Percentiles rank a stretch among this genome's conserved stretches.
These are phyloP conservation scores for Rostratula benghalensis DNA, from an alignment of 2,113 vertebrate genomes.

Conservation along the genomic window DNA sequence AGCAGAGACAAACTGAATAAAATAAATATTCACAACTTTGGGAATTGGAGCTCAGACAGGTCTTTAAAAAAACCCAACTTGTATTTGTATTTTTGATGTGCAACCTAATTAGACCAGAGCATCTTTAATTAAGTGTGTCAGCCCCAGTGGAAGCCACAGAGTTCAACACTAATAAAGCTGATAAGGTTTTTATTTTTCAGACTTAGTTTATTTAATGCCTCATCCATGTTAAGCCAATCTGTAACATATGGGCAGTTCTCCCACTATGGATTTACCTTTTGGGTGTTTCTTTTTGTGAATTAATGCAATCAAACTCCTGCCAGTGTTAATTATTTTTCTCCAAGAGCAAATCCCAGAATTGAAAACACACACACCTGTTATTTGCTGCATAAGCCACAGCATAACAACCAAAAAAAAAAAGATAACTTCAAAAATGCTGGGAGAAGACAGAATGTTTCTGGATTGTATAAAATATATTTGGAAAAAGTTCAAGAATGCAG, in stretches of 20 bases:
- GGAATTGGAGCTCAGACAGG: constrained; percentile 61
- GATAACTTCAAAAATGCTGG: background rate
- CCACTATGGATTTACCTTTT: constrained; percentile 77
- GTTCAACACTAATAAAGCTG: constrained; percentile 83
- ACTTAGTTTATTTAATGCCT: constrained; percentile 82
- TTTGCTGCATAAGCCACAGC: constrained; percentile 23
- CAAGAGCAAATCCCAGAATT: constrained; percentile 75
- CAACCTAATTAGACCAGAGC: constrained; percentile 83
- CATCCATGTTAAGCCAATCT: constrained; percentile 81
- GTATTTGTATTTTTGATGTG: constrained; percentile 80
- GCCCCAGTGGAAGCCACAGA: constrained; percentile 79
- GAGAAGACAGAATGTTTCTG: background rate
- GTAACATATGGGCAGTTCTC: constrained; percentile 81
- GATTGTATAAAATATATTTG: background rate
- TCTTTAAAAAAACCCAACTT: constrained; percentile 67
- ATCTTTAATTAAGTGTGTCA: constrained; percentile 85
- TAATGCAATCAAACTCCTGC: constrained; percentile 78
- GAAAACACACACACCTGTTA: constrained; percentile 69
- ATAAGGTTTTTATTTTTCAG: constrained; percentile 81
- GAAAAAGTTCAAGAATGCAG: background rate
- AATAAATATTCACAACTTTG: constrained; percentile 64
- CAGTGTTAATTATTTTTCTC: constrained; percentile 80
- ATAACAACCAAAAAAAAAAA: background rate
- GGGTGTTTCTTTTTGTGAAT: constrained; percentile 76
- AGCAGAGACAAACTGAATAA: constrained; percentile 5